phyloP scores from a whole-genome alignment of 2,113 vertebrate species.

The Austrofundulus limnaeus region DNA sequence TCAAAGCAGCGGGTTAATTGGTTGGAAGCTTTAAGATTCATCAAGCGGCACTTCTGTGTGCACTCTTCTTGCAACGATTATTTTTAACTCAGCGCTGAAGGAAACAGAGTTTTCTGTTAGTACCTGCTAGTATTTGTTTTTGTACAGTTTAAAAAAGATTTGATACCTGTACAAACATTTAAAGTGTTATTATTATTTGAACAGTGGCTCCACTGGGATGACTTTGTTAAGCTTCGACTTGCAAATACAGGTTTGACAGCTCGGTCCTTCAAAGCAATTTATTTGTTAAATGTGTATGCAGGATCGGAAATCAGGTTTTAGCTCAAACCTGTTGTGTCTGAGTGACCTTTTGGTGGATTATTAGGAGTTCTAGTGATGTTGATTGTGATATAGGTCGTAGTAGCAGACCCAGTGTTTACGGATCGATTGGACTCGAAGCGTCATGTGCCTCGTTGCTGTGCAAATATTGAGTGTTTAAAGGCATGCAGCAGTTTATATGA shows the following conservation, averaged over 20 bases:
- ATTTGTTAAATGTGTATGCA: not conserved
- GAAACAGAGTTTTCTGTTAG: not conserved
- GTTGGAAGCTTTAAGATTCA: constrained; percentile 13
- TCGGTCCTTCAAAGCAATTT: not conserved
- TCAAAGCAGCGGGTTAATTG: not conserved
- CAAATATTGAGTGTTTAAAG: constrained; percentile 21
- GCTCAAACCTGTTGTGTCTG: no score
- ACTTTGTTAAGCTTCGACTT: not conserved
- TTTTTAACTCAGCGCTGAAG: not conserved
- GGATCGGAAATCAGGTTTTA: no score
- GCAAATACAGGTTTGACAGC: not conserved
- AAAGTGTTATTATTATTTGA: not conserved
- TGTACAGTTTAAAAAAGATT: no score
- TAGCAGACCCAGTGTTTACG: constrained; percentile 23
- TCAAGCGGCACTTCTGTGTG: not conserved
- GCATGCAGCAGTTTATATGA: constrained; percentile 30
- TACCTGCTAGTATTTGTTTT: not conserved
- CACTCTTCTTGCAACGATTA: not conserved
- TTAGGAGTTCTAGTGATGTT: not conserved
- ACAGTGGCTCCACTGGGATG: not conserved
- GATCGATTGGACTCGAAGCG: constrained; percentile 17
- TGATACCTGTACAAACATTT: no score
- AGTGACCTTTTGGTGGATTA: not conserved
- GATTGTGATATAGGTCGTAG: not conserved
- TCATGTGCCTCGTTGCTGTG: not conserved